These are phyloP conservation scores for Acrobasis suavella DNA, from an alignment of 2,888 invertebrate genomes.

Conservation along the genomic window DNA sequence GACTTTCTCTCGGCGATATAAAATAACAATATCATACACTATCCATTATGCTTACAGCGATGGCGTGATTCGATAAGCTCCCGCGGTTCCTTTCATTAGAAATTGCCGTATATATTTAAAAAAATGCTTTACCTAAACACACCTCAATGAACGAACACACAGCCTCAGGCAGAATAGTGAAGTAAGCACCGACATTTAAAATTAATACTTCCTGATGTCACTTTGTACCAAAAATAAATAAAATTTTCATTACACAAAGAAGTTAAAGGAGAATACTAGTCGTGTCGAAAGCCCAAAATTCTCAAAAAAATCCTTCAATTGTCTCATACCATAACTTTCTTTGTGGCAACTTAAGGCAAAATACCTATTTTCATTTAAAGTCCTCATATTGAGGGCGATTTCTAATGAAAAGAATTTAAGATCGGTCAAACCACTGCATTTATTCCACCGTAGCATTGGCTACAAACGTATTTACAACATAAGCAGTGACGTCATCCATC, in stretches of 20 bases:
- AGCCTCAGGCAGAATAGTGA: no score
- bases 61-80: constrained; percentile 2
- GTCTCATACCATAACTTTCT: no score
- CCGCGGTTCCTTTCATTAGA: constrained; percentile 1
- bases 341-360: no score
- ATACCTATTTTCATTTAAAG: not conserved
- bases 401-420: constrained; percentile 11
- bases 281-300: no score
- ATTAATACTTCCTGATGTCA: no score
- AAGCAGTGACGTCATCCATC: constrained; percentile 27
- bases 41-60: not conserved
- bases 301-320: no score
- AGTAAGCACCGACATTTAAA: no score
- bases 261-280: no score
- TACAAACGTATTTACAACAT: constrained; percentile 28
- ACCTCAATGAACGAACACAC: no score
- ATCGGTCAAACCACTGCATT: constrained; percentile 15
- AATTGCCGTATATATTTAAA: not conserved
- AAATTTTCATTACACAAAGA: no score
- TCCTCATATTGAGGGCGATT: not conserved
- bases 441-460: not conserved
- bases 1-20: not conserved
- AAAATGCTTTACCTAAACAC: no score
- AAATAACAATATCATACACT: not conserved
- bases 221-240: no score